Conservation (phyloP, 2,888 invertebrate species). For the Arrhopalites spinosus region DNA sequence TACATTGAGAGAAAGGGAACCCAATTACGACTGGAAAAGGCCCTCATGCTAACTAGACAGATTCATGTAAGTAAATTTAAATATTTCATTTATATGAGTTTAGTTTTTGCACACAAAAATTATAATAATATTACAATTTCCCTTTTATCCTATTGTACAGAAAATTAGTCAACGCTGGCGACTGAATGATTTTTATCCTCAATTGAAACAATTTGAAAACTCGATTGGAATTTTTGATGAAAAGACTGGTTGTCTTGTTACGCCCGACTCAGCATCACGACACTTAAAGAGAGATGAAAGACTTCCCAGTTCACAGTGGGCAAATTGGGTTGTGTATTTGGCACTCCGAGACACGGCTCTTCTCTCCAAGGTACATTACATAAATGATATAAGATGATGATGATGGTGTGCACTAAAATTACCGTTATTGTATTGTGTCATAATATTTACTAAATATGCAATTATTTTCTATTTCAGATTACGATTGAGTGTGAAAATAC, state of each 20-base stretch:
- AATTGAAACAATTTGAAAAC: conserved; percentile 22
- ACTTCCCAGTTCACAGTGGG: conserved; percentile 54
- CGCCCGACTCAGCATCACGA: not conserved
- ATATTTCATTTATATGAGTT: not conserved
- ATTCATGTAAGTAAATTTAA: conserved; percentile 23
- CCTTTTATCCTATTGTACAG: too few relatives aligned
- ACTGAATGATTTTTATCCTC: conserved; percentile 43
- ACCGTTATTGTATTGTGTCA: too few relatives aligned
- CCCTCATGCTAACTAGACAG: conserved; percentile 49
- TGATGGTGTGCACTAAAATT: too few relatives aligned
- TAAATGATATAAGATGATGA: too few relatives aligned
- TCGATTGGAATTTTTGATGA: conserved; percentile 29
- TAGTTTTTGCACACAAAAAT: too few relatives aligned
- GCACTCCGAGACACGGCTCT: conserved; percentile 49
- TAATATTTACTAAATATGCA: too few relatives aligned
- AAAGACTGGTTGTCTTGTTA: not conserved
- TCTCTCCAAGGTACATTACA: conserved; percentile 55
- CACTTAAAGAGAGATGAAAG: not conserved
- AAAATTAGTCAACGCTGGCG: conserved; percentile 50
- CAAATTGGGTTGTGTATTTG: conserved; percentile 52
- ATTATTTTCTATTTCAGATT: too few relatives aligned
- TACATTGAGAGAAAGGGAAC: conserved; percentile 47
- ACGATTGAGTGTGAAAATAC: conserved; percentile 52
- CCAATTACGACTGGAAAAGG: conserved; percentile 51
- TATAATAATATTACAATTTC: too few relatives aligned